phyloP scores from a whole-genome alignment of 2,888 invertebrate genomes.

The Callyntrura sp. region DNA sequence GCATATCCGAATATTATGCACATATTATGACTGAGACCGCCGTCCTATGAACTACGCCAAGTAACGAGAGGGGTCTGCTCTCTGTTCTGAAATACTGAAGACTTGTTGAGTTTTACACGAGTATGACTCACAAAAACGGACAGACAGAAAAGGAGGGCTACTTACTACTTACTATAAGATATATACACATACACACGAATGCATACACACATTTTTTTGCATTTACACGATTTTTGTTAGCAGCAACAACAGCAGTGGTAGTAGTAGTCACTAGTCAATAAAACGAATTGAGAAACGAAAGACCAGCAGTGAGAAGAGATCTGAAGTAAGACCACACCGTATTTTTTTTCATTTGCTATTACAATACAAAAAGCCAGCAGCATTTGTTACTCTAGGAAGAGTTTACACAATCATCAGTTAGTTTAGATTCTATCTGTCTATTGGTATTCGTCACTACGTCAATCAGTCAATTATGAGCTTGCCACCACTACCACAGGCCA shows the following conservation, averaged over 20 bases:
- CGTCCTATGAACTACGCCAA: background rate
- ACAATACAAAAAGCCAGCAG: background rate
- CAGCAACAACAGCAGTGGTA: constrained; percentile 18
- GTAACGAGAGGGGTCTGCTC: background rate
- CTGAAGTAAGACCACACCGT: constrained; percentile 35
- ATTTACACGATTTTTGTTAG: background rate
- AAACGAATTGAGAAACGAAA: constrained; percentile 15
- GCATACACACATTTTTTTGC: background rate
- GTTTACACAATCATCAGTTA: constrained; percentile 33
- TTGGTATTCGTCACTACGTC: constrained; percentile 19
- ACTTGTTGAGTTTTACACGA: constrained; percentile 41
- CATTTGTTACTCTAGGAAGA: constrained; percentile 53
- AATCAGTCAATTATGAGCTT: constrained; percentile 39
- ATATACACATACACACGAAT: background rate
- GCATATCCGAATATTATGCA: background rate
- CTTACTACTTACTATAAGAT: too few relatives aligned
- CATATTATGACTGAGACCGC: background rate
- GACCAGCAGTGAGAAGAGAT: background rate
- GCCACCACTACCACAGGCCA: background rate
- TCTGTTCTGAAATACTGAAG: constrained; percentile 8
- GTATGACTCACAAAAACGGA: constrained; percentile 29
- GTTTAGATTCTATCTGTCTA: constrained; percentile 17
- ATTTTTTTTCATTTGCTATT: constrained; percentile 5
- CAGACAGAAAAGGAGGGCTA: background rate
- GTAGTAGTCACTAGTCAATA: constrained; percentile 42